Evolutionary conservation across 2,113 vertebrate species (phyloP).

Genomic region (Tyrannus savana): DNA sequence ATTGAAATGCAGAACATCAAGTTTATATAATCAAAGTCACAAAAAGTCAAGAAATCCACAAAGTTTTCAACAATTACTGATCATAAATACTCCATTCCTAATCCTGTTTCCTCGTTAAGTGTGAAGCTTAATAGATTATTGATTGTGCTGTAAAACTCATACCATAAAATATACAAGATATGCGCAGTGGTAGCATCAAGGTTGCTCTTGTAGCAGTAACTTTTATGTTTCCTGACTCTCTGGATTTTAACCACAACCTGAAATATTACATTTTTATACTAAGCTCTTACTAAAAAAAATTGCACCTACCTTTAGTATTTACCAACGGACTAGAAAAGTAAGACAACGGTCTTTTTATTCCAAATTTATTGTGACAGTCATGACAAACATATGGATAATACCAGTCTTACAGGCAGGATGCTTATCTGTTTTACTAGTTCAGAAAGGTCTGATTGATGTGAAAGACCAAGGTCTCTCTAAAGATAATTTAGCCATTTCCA

Average conservation of each 20-base stretch:
- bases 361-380: constrained; percentile 71
- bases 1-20: neutral
- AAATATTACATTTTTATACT: neutral
- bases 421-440: constrained; percentile 81
- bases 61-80: neutral
- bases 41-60: constrained; percentile 41
- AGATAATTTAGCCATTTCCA: constrained; percentile 86
- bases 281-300: constrained; percentile 32
- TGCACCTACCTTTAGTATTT: constrained; percentile 7
- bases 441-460: constrained; percentile 80
- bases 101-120: constrained; percentile 1
- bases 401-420: constrained; percentile 73
- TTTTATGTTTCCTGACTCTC: constrained; percentile 43
- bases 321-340: constrained; percentile 40
- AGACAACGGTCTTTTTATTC: constrained; percentile 65
- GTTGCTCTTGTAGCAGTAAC: neutral
- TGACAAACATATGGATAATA: constrained; percentile 73
- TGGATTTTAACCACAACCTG: neutral
- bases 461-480: constrained; percentile 80
- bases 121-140: constrained; percentile 55
- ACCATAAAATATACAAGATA: constrained; percentile 33
- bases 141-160: constrained; percentile 37
- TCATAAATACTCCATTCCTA: neutral
- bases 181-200: neutral
- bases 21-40: constrained; percentile 12